Percentiles rank a stretch among this genome's conserved stretches.
Conservation (phyloP, 2,797 vertebrate genomes). For the Jordanella pulchra region DNA sequence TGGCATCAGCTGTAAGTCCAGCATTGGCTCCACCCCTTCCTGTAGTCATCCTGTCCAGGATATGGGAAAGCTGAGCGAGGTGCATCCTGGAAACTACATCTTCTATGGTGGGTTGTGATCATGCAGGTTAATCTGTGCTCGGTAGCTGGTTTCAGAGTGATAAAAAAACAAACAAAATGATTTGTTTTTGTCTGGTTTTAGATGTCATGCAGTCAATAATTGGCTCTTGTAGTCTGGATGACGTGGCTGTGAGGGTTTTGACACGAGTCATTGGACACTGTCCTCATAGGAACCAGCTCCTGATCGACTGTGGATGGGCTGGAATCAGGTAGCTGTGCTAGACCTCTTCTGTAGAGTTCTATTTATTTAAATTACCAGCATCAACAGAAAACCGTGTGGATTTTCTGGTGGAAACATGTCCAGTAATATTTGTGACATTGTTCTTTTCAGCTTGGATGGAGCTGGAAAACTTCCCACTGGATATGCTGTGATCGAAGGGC, state of each 20-base stretch:
- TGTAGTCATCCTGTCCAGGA: conserved; percentile 85
- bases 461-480: conserved; percentile 73
- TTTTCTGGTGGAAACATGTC: neutral
- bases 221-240: conserved; percentile 82
- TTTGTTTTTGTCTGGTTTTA: conserved; percentile 40
- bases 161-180: neutral
- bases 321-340: conserved; percentile 70
- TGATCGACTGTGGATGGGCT: conserved; percentile 86
- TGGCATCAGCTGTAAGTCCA: conserved; percentile 81
- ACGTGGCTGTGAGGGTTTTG: conserved; percentile 85
- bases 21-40: conserved; percentile 88
- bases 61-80: conserved; percentile 83
- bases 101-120: conserved; percentile 78
- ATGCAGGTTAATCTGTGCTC: neutral
- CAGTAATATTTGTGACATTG: conserved; percentile 3
- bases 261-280: conserved; percentile 84
- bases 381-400: neutral
- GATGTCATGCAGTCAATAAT: conserved; percentile 86
- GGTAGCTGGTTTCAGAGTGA: neutral
- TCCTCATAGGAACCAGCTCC: conserved; percentile 84
- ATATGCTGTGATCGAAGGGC: conserved; percentile 83
- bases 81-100: conserved; percentile 87
- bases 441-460: conserved; percentile 78
- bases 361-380: neutral
- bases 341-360: neutral